Conservation (phyloP, 2,113 vertebrate genomes). For the Mohoua ochrocephala region DNA sequence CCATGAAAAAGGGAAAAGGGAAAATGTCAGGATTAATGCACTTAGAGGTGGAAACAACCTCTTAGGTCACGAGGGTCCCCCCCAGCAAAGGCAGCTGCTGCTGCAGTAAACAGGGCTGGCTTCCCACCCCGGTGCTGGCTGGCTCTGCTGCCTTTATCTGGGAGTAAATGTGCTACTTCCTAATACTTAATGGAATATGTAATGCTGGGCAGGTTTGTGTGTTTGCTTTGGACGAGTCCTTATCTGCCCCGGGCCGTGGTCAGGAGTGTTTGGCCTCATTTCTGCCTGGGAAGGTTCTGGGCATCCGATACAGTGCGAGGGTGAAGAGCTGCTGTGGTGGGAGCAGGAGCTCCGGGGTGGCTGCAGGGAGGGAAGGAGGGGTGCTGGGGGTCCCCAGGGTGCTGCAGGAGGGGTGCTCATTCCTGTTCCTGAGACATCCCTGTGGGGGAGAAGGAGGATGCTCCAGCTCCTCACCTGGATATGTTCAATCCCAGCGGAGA, state of each 20-base stretch:
- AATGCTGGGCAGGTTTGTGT: neutral
- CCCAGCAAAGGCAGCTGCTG: neutral
- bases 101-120: neutral
- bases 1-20: neutral
- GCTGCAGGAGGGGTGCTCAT: neutral
- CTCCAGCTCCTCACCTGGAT: neutral
- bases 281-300: neutral
- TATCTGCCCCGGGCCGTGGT: neutral
- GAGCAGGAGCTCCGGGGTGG: neutral
- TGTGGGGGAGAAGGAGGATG: too few relatives aligned
- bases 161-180: neutral
- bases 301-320: fast-evolving
- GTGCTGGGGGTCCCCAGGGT: neutral
- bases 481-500: neutral
- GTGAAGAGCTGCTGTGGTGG: neutral
- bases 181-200: neutral
- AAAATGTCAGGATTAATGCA: neutral
- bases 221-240: constrained; percentile 42
- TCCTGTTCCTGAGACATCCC: neutral
- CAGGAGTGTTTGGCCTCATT: constrained; percentile 3
- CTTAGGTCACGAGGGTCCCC: neutral
- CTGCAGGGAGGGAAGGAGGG: neutral
- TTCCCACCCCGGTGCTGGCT: neutral
- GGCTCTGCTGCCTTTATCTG: constrained; percentile 11
- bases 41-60: neutral